phyloP scores from a whole-genome alignment of 2,113 vertebrate species.

The Pavo muticus region DNA sequence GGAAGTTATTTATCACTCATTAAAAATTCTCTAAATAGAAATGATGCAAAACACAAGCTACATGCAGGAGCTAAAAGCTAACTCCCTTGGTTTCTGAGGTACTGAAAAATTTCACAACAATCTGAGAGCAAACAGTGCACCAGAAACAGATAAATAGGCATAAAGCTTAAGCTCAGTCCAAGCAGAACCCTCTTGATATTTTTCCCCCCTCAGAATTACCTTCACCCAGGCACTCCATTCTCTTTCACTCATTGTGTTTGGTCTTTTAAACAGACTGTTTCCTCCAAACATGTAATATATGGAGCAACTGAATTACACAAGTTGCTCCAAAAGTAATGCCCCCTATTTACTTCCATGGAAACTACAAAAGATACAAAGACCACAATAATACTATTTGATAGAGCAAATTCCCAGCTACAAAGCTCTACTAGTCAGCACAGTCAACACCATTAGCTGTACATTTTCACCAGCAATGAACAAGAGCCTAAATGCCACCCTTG shows the following conservation, averaged over 20 bases:
- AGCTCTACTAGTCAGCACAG: too few relatives aligned
- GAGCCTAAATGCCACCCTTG: too few relatives aligned
- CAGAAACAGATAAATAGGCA: background rate
- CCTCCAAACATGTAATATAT: background rate
- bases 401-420: too few relatives aligned
- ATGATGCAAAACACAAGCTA: conserved; percentile 24
- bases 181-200: background rate
- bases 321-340: too few relatives aligned
- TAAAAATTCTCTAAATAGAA: conserved; percentile 20
- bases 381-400: too few relatives aligned
- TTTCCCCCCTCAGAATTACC: background rate
- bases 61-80: background rate
- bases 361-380: too few relatives aligned
- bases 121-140: background rate
- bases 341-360: too few relatives aligned
- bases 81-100: background rate
- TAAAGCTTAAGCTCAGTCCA: background rate
- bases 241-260: accelerated
- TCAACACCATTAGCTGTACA: too few relatives aligned
- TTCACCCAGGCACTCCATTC: background rate
- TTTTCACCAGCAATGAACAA: too few relatives aligned
- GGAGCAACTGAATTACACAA: background rate
- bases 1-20: conserved; percentile 37
- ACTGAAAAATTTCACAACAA: background rate
- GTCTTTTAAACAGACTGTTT: background rate